These are phyloP conservation scores for Scalopus aquaticus DNA, from an alignment of 2,113 vertebrate genomes.

Conservation along the genomic window DNA sequence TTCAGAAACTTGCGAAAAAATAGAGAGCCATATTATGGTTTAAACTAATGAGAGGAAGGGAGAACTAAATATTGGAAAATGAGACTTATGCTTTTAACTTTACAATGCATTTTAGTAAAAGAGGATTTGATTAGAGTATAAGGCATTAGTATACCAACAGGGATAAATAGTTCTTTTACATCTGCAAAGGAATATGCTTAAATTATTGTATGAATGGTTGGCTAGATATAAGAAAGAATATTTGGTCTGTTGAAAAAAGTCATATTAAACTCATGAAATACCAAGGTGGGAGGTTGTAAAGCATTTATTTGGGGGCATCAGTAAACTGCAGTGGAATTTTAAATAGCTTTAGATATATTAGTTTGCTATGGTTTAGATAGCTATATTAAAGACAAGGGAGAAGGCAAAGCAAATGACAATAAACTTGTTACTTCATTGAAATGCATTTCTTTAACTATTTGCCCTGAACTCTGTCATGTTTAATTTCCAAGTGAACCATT, in stretches of 20 bases:
- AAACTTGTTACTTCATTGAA: not conserved
- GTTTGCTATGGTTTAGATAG: not conserved
- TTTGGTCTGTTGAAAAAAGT: not conserved
- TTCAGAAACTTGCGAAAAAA: not conserved
- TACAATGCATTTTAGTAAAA: not conserved
- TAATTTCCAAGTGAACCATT: conserved; percentile 63
- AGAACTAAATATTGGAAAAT: not conserved
- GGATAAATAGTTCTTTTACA: not conserved
- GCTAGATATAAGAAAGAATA: not conserved
- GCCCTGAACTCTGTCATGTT: conserved; percentile 1
- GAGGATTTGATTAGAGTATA: not conserved
- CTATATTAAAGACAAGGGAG: not conserved
- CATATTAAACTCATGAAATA: not conserved
- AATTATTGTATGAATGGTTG: not conserved
- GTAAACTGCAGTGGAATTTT: not conserved
- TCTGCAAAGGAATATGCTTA: not conserved
- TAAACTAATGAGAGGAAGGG: not conserved
- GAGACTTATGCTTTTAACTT: not conserved
- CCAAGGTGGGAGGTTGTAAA: not conserved
- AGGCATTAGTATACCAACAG: not conserved
- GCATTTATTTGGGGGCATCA: not conserved
- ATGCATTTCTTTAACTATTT: not conserved
- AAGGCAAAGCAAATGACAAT: not conserved
- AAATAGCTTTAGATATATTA: not conserved
- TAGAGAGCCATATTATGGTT: not conserved